phyloP scores from a whole-genome alignment of 2,888 invertebrate genomes.

The Esperia sulphurella region DNA sequence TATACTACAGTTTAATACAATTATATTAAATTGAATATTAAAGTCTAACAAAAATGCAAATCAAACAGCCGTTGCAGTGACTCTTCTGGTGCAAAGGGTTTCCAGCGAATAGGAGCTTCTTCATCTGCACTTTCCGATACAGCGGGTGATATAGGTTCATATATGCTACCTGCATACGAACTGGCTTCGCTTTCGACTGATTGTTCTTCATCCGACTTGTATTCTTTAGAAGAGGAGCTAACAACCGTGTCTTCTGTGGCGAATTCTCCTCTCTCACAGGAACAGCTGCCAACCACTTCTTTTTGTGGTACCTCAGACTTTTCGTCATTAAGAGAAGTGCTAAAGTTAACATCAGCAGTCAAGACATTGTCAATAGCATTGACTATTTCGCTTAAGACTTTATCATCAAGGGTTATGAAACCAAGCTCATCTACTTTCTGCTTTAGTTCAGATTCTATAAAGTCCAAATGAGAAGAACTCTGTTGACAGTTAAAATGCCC shows the following conservation, averaged over 20 bases:
- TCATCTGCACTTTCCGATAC: conserved; percentile 21
- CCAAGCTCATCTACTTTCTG: conserved; percentile 41
- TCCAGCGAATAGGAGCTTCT: conserved; percentile 24
- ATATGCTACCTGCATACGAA: conserved; percentile 20
- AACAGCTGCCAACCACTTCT: not conserved
- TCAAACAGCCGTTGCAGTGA: conserved; percentile 31
- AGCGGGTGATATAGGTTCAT: conserved; percentile 57
- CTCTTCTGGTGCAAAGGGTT: conserved; percentile 22
- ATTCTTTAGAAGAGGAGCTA: not conserved
- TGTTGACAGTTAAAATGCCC: not conserved
- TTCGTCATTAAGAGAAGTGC: not conserved
- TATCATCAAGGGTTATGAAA: conserved; percentile 43
- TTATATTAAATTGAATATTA: not conserved
- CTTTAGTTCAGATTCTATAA: conserved; percentile 38
- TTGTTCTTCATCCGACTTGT: not conserved
- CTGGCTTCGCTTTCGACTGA: conserved; percentile 4
- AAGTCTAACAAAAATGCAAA: conserved; percentile 19
- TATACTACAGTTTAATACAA: too few relatives aligned
- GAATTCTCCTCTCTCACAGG: not conserved
- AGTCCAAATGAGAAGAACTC: conserved; percentile 24
- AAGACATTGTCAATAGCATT: conserved; percentile 29
- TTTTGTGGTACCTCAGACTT: not conserved
- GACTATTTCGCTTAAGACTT: conserved; percentile 33
- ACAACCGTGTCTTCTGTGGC: not conserved
- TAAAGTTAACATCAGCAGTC: not conserved